Evolutionary conservation across 1,140 invertebrate species (phyloP).

Genomic region (Drosophila bipectinata): DNA sequence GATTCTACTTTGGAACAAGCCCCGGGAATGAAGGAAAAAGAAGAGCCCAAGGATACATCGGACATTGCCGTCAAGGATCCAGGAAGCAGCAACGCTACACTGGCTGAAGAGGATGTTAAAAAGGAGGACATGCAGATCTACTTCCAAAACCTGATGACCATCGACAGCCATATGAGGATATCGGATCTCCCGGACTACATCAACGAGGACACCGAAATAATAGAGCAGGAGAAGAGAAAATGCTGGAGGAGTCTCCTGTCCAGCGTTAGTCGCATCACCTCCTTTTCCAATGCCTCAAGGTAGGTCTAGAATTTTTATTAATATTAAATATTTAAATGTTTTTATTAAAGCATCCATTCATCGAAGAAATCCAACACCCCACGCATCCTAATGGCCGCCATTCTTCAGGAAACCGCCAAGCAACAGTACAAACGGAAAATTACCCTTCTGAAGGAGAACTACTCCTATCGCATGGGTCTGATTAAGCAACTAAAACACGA

Average conservation of each 20-base stretch:
- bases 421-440: slow-evolving; percentile 20
- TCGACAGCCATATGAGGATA: background rate
- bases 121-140: background rate
- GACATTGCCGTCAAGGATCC: background rate
- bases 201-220: background rate
- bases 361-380: background rate
- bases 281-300: background rate
- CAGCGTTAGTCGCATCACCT: background rate
- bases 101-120: background rate
- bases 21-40: background rate
- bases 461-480: slow-evolving; percentile 13
- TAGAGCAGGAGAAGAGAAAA: background rate
- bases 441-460: slow-evolving; percentile 15
- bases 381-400: background rate
- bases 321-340: too few relatives aligned
- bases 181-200: background rate
- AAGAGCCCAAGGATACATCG: background rate
- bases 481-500: slow-evolving; percentile 32
- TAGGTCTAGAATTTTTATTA: background rate
- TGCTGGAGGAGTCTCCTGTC: background rate
- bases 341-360: background rate
- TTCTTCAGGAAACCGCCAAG: slow-evolving; percentile 7
- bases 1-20: too few relatives aligned
- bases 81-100: background rate
- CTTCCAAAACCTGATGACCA: background rate